Base-by-base conservation (phyloP, 2,888 invertebrate species). In the Melikaiella ostensackeni region DNA sequence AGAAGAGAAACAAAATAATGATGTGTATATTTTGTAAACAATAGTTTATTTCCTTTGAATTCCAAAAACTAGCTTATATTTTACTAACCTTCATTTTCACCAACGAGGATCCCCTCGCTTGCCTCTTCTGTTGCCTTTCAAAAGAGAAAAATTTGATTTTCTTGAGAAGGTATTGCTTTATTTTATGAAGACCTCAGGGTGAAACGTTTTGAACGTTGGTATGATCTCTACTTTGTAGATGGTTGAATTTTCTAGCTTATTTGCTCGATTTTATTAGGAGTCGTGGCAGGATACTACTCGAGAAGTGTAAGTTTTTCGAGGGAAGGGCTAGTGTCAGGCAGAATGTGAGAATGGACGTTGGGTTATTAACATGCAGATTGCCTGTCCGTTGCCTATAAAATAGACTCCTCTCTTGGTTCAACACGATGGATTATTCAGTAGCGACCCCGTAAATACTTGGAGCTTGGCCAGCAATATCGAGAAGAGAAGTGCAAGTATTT, bases 361-460 rank as follows among this genome's bases (percentile, higher is more conserved):
- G 85, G 82, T 86, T 86, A 86, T 87, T 87, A 86, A 81, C 80
- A 86, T 86, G 86, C 86, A 86, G 85, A 86, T 87, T 86, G 84
- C 83, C 84, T 85, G 86, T 86, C 86, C 79, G 83, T 82, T 84
- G 84, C 82, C 83, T 82, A 80, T 78, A 81, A 81, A 84, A 80
- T 82, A 77, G 82, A 84, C 64, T 57, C 55, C 30, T 24, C 42
- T 66, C 66, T 42, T 46, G 24, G 66, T 70, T 30, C 46, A 66
- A 76, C 77, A 61, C 81, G 79, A 82, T 82, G 82, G 83, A 83
- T 83, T 84, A 83, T 84, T 82, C 83, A 84, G 77, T 73, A 81
- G 79, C 78, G 76, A 75, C 64, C 81, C 80, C 80, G 77, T 80
- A 83, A 83, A 83, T 82, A 81, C 76, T 79, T 84, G 82, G 81